A percentile compares a stretch with the other conserved stretches of the same genome.
Conservation (phyloP, 2,113 vertebrate species). For the Notiomystis cincta region DNA sequence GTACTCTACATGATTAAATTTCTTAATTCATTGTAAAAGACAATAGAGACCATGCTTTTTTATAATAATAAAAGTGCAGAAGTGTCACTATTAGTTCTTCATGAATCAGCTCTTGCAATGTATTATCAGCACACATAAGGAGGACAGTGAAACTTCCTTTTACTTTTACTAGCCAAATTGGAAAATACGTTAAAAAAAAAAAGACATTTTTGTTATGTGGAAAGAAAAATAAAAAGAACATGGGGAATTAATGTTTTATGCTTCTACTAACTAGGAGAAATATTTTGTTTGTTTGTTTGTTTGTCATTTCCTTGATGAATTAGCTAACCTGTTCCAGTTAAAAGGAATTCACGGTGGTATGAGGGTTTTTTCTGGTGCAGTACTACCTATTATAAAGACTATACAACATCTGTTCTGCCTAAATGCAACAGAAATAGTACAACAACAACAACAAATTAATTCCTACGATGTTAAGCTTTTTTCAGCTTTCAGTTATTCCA, state of each 20-base stretch:
- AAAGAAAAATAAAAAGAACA: neutral
- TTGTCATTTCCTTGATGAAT: neutral
- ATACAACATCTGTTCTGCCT: neutral
- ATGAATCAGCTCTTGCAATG: neutral
- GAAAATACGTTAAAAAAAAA: neutral
- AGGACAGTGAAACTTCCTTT: neutral
- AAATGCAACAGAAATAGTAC: neutral
- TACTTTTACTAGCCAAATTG: conserved; percentile 1
- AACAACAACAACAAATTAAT: neutral
- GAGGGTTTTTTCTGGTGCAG: accelerated
- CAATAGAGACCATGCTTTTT: neutral
- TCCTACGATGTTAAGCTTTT: neutral
- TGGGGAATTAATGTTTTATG: neutral
- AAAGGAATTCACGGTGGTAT: neutral
- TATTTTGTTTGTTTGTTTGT: neutral
- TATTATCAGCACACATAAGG: neutral
- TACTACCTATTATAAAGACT: neutral
- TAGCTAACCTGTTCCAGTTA: neutral
- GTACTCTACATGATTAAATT: conserved; percentile 23
- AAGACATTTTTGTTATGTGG: neutral
- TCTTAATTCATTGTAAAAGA: conserved; percentile 49
- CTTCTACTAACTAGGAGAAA: neutral
- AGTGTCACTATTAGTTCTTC: neutral
- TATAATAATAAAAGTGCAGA: neutral
- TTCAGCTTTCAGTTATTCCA: neutral